Evolutionary conservation across 2,113 vertebrate species (phyloP).

Genomic region (Pavo muticus): DNA sequence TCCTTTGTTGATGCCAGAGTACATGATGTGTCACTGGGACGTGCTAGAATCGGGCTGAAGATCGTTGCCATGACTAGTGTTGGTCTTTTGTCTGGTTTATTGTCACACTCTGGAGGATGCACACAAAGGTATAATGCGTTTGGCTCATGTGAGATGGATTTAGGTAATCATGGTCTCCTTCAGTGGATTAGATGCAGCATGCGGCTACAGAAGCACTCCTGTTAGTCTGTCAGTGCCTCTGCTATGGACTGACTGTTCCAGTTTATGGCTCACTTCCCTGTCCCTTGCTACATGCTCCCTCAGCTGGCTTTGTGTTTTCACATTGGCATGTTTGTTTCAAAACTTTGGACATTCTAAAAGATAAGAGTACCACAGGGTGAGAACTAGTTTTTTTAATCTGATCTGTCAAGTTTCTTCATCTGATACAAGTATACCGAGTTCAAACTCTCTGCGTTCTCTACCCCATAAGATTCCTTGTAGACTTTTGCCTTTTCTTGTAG

Average conservation of each 20-base stretch:
- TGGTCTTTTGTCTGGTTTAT: constrained; percentile 3
- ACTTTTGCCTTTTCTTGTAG: not conserved
- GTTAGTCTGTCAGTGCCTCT: not conserved
- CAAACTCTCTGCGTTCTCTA: not conserved
- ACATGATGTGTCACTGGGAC: not conserved
- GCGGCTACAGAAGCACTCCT: not conserved
- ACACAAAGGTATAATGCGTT: not conserved
- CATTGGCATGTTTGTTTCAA: not conserved
- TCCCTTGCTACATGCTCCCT: not conserved
- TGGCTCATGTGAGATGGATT: not conserved
- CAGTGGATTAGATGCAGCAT: not conserved
- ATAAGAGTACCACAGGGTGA: not conserved
- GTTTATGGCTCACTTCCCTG: not conserved
- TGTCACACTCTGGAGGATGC: not conserved
- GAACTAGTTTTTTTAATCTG: not conserved
- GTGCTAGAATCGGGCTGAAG: not conserved
- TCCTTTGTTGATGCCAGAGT: constrained; percentile 31
- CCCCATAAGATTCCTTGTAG: not conserved
- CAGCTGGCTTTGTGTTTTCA: not conserved
- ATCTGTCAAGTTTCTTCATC: not conserved
- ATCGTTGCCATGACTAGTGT: not conserved
- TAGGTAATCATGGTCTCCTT: accelerated
- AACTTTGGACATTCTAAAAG: not conserved
- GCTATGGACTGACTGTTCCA: not conserved
- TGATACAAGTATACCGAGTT: not conserved